These are phyloP conservation scores for Nezara viridula DNA, from an alignment of 2,888 invertebrate species.

Conservation along the genomic window DNA sequence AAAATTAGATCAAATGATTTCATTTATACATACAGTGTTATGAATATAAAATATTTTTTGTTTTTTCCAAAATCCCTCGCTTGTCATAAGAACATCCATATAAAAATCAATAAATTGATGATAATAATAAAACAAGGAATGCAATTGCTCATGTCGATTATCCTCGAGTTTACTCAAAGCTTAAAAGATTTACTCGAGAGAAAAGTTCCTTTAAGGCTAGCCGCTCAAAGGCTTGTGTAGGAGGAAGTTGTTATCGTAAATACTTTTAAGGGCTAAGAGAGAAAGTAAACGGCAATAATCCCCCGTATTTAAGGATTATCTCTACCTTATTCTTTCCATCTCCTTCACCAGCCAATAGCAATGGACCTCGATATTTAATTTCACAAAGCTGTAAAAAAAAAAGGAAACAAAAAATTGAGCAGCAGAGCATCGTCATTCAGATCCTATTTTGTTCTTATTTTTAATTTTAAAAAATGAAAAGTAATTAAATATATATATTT, in stretches of 20 bases:
- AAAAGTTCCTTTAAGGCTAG: neutral
- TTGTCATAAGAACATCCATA: too few species aligned
- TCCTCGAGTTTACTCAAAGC: neutral
- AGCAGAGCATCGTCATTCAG: too few species aligned
- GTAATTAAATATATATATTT: too few species aligned
- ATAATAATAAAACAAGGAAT: too few species aligned
- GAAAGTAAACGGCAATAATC: slow-evolving; percentile 15
- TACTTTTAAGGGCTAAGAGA: slow-evolving; percentile 23
- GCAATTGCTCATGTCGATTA: neutral
- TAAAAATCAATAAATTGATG: too few species aligned
- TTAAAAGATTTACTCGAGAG: neutral
- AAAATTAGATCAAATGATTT: too few species aligned
- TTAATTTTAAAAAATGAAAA: too few species aligned
- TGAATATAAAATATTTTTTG: too few species aligned
- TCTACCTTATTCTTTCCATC: neutral
- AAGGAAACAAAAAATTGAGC: too few species aligned
- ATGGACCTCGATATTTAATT: neutral
- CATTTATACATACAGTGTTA: too few species aligned
- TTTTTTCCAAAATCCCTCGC: too few species aligned
- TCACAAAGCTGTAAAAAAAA: neutral
- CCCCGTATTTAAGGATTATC: neutral
- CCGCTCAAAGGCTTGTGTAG: neutral
- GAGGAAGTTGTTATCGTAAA: neutral
- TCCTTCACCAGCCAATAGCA: neutral
- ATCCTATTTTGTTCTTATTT: too few species aligned